phyloP scores from a whole-genome alignment of 2,113 vertebrate genomes.

The Catharus fuscescens region DNA sequence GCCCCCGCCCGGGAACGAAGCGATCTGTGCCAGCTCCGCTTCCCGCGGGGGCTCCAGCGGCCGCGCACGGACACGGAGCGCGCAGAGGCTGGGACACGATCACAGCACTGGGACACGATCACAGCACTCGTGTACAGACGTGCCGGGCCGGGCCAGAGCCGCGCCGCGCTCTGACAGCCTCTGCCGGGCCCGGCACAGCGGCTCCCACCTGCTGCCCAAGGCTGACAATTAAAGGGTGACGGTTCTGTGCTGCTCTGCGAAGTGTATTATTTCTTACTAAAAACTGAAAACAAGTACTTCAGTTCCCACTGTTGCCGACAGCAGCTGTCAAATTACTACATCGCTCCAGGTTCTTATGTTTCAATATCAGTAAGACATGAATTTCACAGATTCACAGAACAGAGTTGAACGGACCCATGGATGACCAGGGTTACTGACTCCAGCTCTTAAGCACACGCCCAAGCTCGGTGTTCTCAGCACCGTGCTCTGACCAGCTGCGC shows the following conservation, averaged over 20 bases:
- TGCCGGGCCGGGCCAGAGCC: rapidly evolving
- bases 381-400: background rate
- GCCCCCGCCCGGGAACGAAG: no score
- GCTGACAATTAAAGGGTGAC: rapidly evolving
- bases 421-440: no score
- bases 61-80: rapidly evolving
- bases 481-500: background rate
- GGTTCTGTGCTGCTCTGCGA: rapidly evolving
- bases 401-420: background rate
- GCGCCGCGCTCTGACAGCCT: rapidly evolving
- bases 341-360: background rate
- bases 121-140: rapidly evolving
- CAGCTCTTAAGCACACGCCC: background rate
- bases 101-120: rapidly evolving
- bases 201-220: no score
- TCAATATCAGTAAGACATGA: background rate
- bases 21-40: rapidly evolving
- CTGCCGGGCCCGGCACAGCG: background rate
- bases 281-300: rapidly evolving
- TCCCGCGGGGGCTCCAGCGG: background rate
- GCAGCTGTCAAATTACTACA: background rate
- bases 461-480: background rate
- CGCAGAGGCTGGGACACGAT: background rate
- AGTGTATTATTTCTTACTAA: rapidly evolving
- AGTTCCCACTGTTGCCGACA: rapidly evolving